Evolutionary conservation across 2,113 vertebrate genomes (phyloP).

Genomic region (Pomatorhinus ruficollis): DNA sequence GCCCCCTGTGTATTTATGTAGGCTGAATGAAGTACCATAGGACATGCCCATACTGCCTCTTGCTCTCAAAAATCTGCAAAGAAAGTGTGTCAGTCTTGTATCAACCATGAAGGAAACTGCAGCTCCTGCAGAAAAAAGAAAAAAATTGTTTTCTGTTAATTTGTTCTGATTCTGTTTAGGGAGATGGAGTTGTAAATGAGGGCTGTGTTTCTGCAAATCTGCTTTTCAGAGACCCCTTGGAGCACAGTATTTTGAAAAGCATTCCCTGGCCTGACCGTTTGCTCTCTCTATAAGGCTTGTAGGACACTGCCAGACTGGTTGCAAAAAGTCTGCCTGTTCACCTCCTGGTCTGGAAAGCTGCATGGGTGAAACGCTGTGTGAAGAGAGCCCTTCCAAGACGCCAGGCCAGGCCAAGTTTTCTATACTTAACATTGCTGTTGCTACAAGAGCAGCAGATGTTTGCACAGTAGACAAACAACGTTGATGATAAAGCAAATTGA

Average conservation of each 20-base stretch:
- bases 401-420: neutral
- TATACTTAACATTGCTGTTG: neutral
- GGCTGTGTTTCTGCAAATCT: neutral
- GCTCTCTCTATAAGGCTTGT: neutral
- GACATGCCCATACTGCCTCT: neutral
- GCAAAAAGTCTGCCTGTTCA: neutral
- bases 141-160: neutral
- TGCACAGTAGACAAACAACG: slow-evolving; percentile 30
- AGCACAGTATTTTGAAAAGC: neutral
- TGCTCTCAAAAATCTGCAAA: neutral
- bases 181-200: neutral
- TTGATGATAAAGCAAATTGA: slow-evolving; percentile 47
- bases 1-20: neutral
- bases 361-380: neutral
- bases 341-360: neutral
- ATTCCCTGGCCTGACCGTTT: neutral
- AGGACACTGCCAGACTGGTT: neutral
- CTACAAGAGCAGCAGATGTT: slow-evolving; percentile 49
- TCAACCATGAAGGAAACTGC: neutral
- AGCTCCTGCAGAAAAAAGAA: neutral
- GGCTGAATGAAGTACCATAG: neutral
- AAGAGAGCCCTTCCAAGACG: neutral
- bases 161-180: neutral
- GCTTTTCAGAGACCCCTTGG: neutral
- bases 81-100: neutral